A percentile compares a stretch with the other conserved stretches of the same genome.
These are phyloP conservation scores for Tragelaphus strepsiceros DNA, from an alignment of 2,113 vertebrate species.

Conservation along the genomic window DNA sequence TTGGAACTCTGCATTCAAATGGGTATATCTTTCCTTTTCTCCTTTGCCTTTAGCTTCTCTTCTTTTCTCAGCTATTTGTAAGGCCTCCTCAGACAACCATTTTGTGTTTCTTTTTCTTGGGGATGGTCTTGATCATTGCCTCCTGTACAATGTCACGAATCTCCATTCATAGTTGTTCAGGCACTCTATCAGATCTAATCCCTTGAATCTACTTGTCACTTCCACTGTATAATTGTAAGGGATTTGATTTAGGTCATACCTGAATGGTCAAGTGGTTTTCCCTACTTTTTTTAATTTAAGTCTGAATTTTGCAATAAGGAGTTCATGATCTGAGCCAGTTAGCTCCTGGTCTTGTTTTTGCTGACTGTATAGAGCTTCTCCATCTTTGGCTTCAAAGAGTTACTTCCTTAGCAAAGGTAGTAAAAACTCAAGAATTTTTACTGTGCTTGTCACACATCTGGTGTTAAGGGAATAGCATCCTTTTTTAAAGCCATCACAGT, in stretches of 20 bases:
- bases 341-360: not conserved
- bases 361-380: not conserved
- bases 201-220: not conserved
- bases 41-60: not conserved
- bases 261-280: not conserved
- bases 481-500: not conserved
- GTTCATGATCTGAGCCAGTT: not conserved
- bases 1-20: not conserved
- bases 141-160: not conserved
- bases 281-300: not conserved
- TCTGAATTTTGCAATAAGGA: not conserved
- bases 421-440: not conserved
- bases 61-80: not conserved
- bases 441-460: not conserved
- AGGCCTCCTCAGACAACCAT: not conserved
- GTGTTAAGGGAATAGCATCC: not conserved
- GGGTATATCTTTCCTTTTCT: not conserved
- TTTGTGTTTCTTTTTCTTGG: fast-evolving
- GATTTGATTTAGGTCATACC: not conserved
- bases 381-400: not conserved
- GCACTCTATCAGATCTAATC: not conserved
- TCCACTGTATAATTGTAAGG: not conserved
- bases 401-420: not conserved
- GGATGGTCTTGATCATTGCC: not conserved
- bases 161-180: not conserved